Percentiles rank a stretch among this genome's conserved stretches.
phyloP scores from a whole-genome alignment of 2,113 vertebrate genomes.

The Regulus satrapa region DNA sequence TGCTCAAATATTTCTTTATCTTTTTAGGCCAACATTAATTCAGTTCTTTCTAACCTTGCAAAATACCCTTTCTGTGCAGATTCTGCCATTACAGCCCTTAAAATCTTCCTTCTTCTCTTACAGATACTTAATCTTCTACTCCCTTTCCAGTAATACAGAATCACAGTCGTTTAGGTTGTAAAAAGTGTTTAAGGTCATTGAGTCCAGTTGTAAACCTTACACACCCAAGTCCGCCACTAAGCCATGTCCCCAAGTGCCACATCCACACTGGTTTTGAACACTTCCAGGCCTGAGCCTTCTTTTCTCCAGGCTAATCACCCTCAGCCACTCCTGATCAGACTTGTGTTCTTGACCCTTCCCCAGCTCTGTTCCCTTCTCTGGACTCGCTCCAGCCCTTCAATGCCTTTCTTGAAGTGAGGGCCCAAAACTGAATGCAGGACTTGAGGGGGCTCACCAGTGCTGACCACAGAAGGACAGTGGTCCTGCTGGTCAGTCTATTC shows the following conservation, averaged over 20 bases:
- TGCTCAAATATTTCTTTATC: background rate
- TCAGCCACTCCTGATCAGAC: rapidly evolving
- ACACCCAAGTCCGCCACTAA: background rate
- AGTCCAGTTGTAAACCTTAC: background rate
- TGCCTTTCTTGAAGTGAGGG: background rate
- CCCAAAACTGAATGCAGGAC: background rate
- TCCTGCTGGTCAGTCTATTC: background rate
- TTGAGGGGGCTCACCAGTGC: rapidly evolving
- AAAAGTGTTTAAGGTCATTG: background rate
- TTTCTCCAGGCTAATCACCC: background rate
- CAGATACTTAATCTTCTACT: background rate
- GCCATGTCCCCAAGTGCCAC: background rate
- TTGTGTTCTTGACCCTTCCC: background rate
- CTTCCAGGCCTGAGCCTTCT: background rate
- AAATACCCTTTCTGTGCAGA: background rate
- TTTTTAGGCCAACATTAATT: background rate
- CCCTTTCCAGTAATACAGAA: background rate
- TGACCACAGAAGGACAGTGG: rapidly evolving
- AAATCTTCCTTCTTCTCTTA: background rate
- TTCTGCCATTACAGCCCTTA: background rate
- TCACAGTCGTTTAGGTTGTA: rapidly evolving
- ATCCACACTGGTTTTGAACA: background rate
- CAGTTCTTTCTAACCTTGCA: background rate
- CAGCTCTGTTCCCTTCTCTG: rapidly evolving
- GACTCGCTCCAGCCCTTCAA: rapidly evolving